Conservation (phyloP, 2,797 vertebrate species). For the Chrysocyon brachyurus region DNA sequence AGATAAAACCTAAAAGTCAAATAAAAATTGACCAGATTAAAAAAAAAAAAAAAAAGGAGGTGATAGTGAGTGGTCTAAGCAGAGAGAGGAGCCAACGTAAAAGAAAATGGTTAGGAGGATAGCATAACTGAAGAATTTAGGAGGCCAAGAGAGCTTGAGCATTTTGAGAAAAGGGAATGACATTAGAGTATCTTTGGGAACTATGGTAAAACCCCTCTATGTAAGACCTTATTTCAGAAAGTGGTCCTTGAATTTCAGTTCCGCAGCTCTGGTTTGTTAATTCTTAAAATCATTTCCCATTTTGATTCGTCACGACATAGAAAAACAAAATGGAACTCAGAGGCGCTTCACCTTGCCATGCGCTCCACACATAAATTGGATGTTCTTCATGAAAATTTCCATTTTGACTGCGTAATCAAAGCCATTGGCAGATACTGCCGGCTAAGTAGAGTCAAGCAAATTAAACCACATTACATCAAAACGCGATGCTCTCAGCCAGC, state of each 20-base stretch:
- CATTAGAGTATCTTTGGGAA: background rate
- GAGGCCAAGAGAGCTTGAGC: background rate
- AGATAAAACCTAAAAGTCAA: background rate
- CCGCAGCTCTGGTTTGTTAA: background rate
- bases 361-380: background rate
- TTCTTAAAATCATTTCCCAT: background rate
- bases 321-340: background rate
- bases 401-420: slow-evolving; percentile 68
- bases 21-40: background rate
- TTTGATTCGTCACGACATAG: background rate
- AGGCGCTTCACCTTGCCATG: background rate
- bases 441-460: slow-evolving; percentile 70
- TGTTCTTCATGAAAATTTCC: slow-evolving; percentile 44
- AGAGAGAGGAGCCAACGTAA: background rate
- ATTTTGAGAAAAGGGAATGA: background rate
- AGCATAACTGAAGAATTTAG: background rate
- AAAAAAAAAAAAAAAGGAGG: background rate
- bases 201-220: background rate
- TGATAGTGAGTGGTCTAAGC: background rate
- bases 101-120: background rate
- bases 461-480: slow-evolving; percentile 70
- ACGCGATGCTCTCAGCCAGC: slow-evolving; percentile 8
- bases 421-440: slow-evolving; percentile 24
- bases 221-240: background rate
- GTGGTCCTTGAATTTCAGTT: background rate